Percentiles rank a stretch among this genome's conserved stretches.
Conservation (phyloP, 1,140 invertebrate genomes). For the Leptinotarsa defecta region DNA sequence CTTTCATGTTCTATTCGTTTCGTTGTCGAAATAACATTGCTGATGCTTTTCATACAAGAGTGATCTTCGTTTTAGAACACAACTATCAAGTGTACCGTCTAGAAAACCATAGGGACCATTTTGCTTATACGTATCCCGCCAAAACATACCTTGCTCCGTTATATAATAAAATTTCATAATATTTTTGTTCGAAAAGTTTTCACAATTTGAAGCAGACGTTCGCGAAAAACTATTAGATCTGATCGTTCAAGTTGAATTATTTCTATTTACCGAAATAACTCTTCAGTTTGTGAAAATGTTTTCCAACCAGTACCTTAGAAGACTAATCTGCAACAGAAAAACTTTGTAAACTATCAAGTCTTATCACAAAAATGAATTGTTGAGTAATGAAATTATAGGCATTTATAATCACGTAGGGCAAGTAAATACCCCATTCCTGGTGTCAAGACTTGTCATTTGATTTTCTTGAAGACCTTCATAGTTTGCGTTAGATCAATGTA, state of each 20-base stretch:
- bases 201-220: not conserved
- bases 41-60: conserved; percentile 1
- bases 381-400: not conserved
- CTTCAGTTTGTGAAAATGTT: not conserved
- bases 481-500: too few species aligned
- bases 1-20: conserved; percentile 22
- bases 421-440: not conserved
- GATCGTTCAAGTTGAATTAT: too few species aligned
- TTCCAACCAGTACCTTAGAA: not conserved
- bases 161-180: conserved; percentile 27
- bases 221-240: too few species aligned
- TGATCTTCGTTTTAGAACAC: not conserved
- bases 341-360: too few species aligned
- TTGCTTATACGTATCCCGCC: conserved; percentile 43
- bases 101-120: conserved; percentile 46
- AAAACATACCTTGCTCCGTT: conserved; percentile 27
- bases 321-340: not conserved
- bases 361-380: not conserved
- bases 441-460: too few species aligned
- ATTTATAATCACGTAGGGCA: not conserved
- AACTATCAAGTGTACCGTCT: conserved; percentile 21
- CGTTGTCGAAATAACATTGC: not conserved
- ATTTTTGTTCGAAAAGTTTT: conserved; percentile 21
- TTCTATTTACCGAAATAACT: too few species aligned
- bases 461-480: too few species aligned